Evolutionary conservation across 2,888 invertebrate genomes (phyloP), one percentile per base, ranked within the genome.

Genomic region (Cerastis leucographa): DNA sequence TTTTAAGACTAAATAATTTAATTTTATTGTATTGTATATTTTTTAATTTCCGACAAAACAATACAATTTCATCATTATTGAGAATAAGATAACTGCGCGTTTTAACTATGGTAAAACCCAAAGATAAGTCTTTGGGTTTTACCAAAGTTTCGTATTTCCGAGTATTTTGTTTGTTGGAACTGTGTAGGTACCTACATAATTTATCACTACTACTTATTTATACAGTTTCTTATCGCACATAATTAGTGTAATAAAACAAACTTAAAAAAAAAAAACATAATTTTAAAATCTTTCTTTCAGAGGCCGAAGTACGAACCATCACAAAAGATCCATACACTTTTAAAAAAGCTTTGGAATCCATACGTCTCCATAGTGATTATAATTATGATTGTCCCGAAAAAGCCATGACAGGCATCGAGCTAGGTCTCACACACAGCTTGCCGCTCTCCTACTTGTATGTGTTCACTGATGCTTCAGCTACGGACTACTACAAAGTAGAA

Each of bases 381-480:
- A 64, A 92, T 2, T 88, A 2, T 0, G 91, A 93, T 29, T 95
- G 96, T 69, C 92, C 93, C 0, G 96, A 95, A 85, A 86, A 90
- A 84, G 74, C 94, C 0, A 89, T 96, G 92, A 54, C 81, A 2
- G 96, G 95, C 29, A 94, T 95, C 9, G 89, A 93, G 80, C 42
- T 82, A 12, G 95, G 88, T 0, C 85, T 96, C 5, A 81, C 81
- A 44, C 46, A 85, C 2, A 94, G 94, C 74, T 82, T 90, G 9
- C 91, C 93, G 0, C 85, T 89, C 0, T 95, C 96, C 0, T 89
- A 89, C 7, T 46, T 96, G 0, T 95, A 94, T 72, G 93, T 95
- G 0, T 94, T 94, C n/a, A 95, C 95, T 9, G 95, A 96, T 71
- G 95, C 95, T 0, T 87, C 92, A 0, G 93, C 95, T 1, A 89